Conservation (phyloP, 2,113 vertebrate species). For the Ammodytes marinus region DNA sequence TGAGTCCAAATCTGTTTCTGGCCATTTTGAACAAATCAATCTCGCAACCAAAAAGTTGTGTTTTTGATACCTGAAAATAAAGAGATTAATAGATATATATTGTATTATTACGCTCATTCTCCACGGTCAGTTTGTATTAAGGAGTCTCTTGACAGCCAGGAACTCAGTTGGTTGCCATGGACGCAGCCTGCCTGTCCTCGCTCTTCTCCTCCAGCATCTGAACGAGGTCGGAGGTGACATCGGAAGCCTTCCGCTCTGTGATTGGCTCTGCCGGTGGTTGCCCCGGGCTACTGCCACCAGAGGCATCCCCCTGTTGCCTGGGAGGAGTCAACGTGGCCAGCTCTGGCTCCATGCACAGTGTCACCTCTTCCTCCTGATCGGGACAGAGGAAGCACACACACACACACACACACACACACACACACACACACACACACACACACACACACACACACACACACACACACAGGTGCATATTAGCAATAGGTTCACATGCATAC, state of each 20-base stretch:
- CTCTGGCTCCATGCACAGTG: constrained; percentile 93
- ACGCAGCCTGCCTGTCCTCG: constrained; percentile 74
- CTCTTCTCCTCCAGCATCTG: constrained; percentile 92
- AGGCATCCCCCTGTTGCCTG: constrained; percentile 88
- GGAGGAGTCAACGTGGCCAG: constrained; percentile 87
- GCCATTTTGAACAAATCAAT: constrained; percentile 57
- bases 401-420: too few relatives aligned
- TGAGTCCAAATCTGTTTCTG: constrained; percentile 60
- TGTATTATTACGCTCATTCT: constrained; percentile 72
- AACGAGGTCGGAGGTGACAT: constrained; percentile 91
- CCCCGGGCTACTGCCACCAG: constrained; percentile 87
- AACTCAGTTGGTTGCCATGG: constrained; percentile 82
- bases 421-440: too few relatives aligned
- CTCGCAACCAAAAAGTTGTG: constrained; percentile 65
- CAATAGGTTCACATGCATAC: neutral
- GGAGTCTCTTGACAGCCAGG: constrained; percentile 58
- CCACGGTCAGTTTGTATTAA: constrained; percentile 67
- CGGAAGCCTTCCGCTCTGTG: constrained; percentile 92
- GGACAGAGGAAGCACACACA: constrained; percentile 25
- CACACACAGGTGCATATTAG: neutral
- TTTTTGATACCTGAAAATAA: constrained; percentile 83
- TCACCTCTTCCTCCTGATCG: constrained; percentile 89
- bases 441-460: too few relatives aligned
- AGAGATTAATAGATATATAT: constrained; percentile 79
- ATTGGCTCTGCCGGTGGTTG: constrained; percentile 83